Evolutionary conservation across 2,888 invertebrate genomes (phyloP).

Genomic region (Monochamus alternatus): DNA sequence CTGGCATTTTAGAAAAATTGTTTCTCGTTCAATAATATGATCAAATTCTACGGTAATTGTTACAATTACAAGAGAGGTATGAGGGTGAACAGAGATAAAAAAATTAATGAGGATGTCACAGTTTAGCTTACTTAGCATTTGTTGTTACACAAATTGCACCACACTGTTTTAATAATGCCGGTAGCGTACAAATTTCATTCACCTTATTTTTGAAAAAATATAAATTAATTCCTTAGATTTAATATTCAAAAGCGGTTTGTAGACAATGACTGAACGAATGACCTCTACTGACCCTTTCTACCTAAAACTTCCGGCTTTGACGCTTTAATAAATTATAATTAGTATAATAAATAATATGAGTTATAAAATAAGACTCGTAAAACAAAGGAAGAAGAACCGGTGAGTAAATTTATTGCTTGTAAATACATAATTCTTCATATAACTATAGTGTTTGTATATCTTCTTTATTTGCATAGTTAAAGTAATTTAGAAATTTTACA

Average conservation of each 20-base stretch:
- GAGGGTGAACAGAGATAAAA: conserved; percentile 37
- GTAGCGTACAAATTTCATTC: neutral
- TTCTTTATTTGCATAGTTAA: too few relatives aligned
- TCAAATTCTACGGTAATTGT: conserved; percentile 4
- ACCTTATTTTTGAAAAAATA: neutral
- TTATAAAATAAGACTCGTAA: conserved; percentile 1
- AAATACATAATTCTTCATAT: too few relatives aligned
- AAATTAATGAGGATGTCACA: conserved; percentile 59
- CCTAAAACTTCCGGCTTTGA: conserved; percentile 14
- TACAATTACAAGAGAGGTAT: conserved; percentile 19
- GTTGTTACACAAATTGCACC: conserved; percentile 22
- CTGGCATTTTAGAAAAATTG: neutral
- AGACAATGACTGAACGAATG: neutral
- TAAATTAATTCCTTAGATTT: neutral
- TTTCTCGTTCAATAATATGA: neutral
- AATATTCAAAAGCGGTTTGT: neutral
- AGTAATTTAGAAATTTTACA: too few relatives aligned
- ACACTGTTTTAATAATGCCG: conserved; percentile 21
- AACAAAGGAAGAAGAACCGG: neutral
- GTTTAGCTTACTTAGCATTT: conserved; percentile 55
- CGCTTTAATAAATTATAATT: conserved; percentile 19
- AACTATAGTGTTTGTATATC: too few relatives aligned
- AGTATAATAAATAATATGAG: conserved; percentile 8
- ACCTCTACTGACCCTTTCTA: neutral
- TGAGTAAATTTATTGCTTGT: neutral